Percentiles rank a stretch among this genome's conserved stretches.
These are phyloP conservation scores for Gallinago solitaria DNA, from an alignment of 2,797 vertebrate species.

Conservation along the genomic window DNA sequence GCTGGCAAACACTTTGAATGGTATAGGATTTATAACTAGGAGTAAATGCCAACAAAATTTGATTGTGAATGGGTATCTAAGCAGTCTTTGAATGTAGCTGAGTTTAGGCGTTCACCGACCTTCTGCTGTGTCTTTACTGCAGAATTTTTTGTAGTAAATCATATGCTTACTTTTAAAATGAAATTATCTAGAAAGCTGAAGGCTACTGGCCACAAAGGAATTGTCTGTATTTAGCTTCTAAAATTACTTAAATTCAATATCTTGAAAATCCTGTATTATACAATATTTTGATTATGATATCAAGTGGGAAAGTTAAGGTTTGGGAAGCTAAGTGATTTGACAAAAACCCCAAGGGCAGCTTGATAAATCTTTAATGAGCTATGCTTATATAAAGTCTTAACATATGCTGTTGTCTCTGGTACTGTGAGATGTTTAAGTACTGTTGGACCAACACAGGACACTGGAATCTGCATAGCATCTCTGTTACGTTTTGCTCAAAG, in stretches of 20 bases:
- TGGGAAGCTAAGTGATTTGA: not conserved
- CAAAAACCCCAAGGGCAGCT: not conserved
- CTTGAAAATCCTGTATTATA: not conserved
- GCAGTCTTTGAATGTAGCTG: not conserved
- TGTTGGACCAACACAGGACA: rapidly evolving
- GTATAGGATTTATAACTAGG: not conserved
- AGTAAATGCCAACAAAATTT: not conserved
- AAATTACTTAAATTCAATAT: not conserved
- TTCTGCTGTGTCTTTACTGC: not conserved
- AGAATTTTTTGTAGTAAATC: not conserved
- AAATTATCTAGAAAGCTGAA: not conserved
- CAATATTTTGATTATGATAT: not conserved
- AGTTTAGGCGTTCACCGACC: not conserved
- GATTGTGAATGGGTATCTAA: not conserved
- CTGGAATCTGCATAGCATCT: not conserved
- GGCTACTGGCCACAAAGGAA: not conserved
- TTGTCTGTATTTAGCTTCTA: not conserved
- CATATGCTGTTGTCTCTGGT: rapidly evolving
- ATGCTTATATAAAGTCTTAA: not conserved
- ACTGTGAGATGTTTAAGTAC: not conserved
- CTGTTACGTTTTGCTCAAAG: not conserved
- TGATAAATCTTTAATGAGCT: not conserved
- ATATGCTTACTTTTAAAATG: not conserved
- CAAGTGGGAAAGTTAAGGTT: not conserved
- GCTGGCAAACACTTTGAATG: not conserved